Base-by-base conservation (phyloP, 2,888 invertebrate species). In the Tryphoninae sp. region DNA sequence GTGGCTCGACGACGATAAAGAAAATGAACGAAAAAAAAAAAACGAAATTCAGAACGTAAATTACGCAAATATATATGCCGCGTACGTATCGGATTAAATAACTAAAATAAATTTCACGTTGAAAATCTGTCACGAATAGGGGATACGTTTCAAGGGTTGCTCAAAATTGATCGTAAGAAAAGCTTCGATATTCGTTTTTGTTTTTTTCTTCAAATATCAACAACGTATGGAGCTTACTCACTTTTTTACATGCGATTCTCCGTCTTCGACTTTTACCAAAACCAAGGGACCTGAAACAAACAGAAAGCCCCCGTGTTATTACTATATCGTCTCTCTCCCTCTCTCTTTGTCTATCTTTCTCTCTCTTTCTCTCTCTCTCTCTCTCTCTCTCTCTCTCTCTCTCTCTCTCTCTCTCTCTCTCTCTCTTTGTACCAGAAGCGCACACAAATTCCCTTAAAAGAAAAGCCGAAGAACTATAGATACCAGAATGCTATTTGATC, bases 401-500 rank as follows among this genome's bases (percentile, higher is more conserved):
- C 26, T 4, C 62, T 42, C n/a, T n/a, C 9, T 42, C 62, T 42
- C 4, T 6, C 33, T 6, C 62, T 42, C 11, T n/a, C 11, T 19
- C 62, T 42, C 11, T n/a, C 33, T 58, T 16, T 42, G 9, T 3
- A 55, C 9, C 9, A 65, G n/a, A 55, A n/a, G n/a, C 22, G 23
- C 53, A 51, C 33, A 64, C 23, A 61, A 11, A 6, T 19, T 62
- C 22, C n/a, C 26, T 8, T 23, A 11, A 62, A 55, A 69, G 53
- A 45, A 58, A 74, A 79, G 53, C 61, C 67, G 62, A 45, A 74
- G 58, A 51, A 49, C 40, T 16, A 33, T 58, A 73, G 64, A 72
- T 53, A 69, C 16, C 67, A 72, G 58, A 79, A 84, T 78, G 61
- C 58, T 55, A 77, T 75, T 77, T 74, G 74, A 80, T 81, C 53